phyloP scores from a whole-genome alignment of 2,888 invertebrate species.

The Meghimatium bilineatum region DNA sequence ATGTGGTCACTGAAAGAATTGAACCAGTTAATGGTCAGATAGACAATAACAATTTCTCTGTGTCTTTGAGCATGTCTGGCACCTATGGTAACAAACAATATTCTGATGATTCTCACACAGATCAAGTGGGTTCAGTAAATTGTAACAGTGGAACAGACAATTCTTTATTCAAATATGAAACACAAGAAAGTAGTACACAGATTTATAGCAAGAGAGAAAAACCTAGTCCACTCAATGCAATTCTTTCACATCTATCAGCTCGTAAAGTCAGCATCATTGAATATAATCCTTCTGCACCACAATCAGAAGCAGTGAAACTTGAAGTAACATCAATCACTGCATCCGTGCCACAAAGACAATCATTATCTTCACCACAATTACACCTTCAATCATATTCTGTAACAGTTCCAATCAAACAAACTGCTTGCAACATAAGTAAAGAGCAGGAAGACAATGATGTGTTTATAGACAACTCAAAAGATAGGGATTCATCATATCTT shows the following conservation, averaged over 20 bases:
- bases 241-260: neutral
- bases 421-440: neutral
- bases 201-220: neutral
- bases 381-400: neutral
- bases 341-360: neutral
- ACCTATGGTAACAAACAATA: no score
- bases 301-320: slow-evolving; percentile 4
- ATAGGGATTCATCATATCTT: neutral
- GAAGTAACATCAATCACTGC: slow-evolving; percentile 12
- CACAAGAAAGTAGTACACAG: neutral
- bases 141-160: neutral
- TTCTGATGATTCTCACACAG: neutral
- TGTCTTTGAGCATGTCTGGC: neutral
- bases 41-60: neutral
- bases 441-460: slow-evolving; percentile 20
- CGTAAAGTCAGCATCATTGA: slow-evolving; percentile 26
- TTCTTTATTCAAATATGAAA: neutral
- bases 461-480: neutral
- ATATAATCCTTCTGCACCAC: slow-evolving; percentile 3
- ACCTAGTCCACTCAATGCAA: neutral
- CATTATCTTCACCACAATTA: slow-evolving; percentile 18
- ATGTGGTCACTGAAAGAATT: neutral
- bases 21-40: neutral
- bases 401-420: neutral
- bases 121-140: neutral